phyloP scores from a whole-genome alignment of 2,888 invertebrate genomes.

The Rugalucina vietnamica region DNA sequence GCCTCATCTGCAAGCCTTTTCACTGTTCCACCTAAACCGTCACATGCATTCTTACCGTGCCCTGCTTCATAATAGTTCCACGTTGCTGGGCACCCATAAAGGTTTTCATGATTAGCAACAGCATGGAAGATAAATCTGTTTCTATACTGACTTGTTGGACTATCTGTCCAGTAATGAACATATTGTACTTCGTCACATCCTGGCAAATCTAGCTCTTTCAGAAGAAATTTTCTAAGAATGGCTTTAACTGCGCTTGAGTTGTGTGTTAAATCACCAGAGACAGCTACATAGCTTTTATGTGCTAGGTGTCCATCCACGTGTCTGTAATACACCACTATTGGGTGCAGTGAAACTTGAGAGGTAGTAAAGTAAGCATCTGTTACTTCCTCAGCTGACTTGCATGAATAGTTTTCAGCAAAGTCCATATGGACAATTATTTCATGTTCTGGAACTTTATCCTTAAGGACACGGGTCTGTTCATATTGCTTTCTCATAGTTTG shows the following conservation, averaged over 20 bases:
- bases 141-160: slow-evolving; percentile 53
- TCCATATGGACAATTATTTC: slow-evolving; percentile 57
- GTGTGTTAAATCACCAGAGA: slow-evolving; percentile 48
- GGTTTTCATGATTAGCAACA: slow-evolving; percentile 40
- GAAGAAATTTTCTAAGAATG: slow-evolving; percentile 32
- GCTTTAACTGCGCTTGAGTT: slow-evolving; percentile 40
- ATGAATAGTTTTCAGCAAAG: slow-evolving; percentile 63
- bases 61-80: slow-evolving; percentile 58
- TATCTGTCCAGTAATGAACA: slow-evolving; percentile 55
- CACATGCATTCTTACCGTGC: slow-evolving; percentile 43
- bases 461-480: slow-evolving; percentile 30
- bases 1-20: slow-evolving; percentile 49
- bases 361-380: slow-evolving; percentile 53
- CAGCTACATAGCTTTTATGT: slow-evolving; percentile 45
- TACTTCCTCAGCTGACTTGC: slow-evolving; percentile 49
- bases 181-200: slow-evolving; percentile 27
- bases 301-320: slow-evolving; percentile 2
- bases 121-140: slow-evolving; percentile 46
- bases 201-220: slow-evolving; percentile 9
- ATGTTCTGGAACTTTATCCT: slow-evolving; percentile 35
- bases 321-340: slow-evolving; percentile 37
- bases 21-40: slow-evolving; percentile 48
- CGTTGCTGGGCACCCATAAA: slow-evolving; percentile 37
- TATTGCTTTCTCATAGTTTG: slow-evolving; percentile 33
- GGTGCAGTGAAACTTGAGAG: slow-evolving; percentile 42